Conservation (phyloP, 1,140 invertebrate genomes). For the Yoshiicerus persimilis region DNA sequence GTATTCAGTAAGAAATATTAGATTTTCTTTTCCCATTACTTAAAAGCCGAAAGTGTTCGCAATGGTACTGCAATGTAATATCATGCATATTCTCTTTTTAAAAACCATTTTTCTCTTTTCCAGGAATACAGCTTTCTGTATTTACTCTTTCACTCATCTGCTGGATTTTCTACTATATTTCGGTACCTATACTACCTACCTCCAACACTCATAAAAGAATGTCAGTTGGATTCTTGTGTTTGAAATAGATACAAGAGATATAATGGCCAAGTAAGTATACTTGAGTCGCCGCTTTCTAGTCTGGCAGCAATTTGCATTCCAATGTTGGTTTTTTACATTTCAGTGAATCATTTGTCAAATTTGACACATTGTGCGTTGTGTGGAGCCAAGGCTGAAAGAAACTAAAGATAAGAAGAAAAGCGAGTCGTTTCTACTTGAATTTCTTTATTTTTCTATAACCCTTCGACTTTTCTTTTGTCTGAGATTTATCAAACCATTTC, state of each 20-base stretch:
- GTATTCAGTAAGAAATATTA: neutral
- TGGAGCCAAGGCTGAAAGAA: conserved; percentile 6
- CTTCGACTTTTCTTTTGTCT: conserved; percentile 12
- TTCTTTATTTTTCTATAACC: conserved; percentile 7
- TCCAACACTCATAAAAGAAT: neutral
- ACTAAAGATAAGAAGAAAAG: neutral
- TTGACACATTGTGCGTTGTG: conserved; percentile 19
- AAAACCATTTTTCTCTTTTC: neutral
- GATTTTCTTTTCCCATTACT: neutral
- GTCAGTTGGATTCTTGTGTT: neutral
- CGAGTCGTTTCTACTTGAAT: neutral
- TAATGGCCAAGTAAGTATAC: neutral
- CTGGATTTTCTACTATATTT: neutral
- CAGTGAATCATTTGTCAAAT: conserved; percentile 30
- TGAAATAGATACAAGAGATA: neutral
- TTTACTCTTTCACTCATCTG: neutral
- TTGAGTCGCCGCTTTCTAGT: neutral
- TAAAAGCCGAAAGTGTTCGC: neutral
- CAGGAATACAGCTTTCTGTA: neutral
- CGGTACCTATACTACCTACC: neutral
- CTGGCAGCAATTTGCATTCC: conserved; percentile 19
- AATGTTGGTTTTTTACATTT: conserved; percentile 26
- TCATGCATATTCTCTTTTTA: neutral
- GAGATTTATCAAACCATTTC: conserved; percentile 11
- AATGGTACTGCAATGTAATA: neutral